Conservation (phyloP, 2,888 invertebrate genomes). For the Catocala fraxini region DNA sequence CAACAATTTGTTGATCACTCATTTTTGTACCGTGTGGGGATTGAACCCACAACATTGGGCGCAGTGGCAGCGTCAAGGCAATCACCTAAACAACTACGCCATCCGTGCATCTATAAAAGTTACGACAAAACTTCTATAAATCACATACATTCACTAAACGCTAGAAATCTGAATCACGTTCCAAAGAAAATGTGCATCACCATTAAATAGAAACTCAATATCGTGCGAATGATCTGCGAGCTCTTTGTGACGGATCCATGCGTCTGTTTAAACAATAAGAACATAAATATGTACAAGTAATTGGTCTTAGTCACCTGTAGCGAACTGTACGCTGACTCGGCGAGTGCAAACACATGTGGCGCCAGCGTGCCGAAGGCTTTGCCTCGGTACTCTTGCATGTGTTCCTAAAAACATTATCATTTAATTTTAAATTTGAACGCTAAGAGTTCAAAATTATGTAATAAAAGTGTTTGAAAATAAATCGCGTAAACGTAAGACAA, state of each 20-base stretch:
- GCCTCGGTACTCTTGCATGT: slow-evolving; percentile 94
- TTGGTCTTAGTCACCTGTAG: slow-evolving; percentile 82
- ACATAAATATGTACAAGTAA: neutral
- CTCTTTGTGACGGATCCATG: neutral
- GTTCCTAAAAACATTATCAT: slow-evolving; percentile 88
- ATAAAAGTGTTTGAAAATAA: too few species aligned
- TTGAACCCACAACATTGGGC: too few species aligned
- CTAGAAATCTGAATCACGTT: slow-evolving; percentile 30
- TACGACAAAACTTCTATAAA: too few species aligned
- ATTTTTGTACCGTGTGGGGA: too few species aligned
- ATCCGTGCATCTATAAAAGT: too few species aligned
- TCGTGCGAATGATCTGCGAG: slow-evolving; percentile 8
- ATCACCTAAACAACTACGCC: too few species aligned
- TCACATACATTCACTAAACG: slow-evolving; percentile 26
- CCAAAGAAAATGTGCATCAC: slow-evolving; percentile 15
- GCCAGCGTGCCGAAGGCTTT: slow-evolving; percentile 93
- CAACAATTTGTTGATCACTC: too few species aligned
- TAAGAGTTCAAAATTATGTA: too few species aligned
- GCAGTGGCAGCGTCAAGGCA: too few species aligned
- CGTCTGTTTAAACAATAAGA: slow-evolving; percentile 1
- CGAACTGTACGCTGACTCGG: slow-evolving; percentile 95
- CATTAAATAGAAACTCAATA: slow-evolving; percentile 5
- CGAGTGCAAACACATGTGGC: slow-evolving; percentile 96
- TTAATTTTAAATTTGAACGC: too few species aligned
- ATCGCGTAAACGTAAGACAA: too few species aligned